Evolutionary conservation across 2,888 invertebrate genomes (phyloP).

Genomic region (Atethmia centrago): DNA sequence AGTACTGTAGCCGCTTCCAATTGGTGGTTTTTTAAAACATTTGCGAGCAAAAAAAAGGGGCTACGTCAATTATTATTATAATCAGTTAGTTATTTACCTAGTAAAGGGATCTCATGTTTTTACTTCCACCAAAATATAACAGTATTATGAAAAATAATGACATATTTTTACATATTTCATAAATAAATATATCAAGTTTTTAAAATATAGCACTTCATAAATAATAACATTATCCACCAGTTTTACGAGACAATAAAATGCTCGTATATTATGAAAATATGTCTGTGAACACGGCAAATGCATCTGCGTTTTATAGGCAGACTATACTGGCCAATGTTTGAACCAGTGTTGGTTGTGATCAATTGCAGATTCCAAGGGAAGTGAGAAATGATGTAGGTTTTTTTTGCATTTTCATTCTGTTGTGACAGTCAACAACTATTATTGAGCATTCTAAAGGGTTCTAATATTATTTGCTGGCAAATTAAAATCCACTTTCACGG

Average conservation of each 20-base stretch:
- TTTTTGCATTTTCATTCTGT: not conserved
- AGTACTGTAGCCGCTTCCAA: not conserved
- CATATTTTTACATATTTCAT: conserved; percentile 6
- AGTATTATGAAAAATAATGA: not conserved
- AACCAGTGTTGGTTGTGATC: conserved; percentile 29
- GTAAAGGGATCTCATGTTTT: not conserved
- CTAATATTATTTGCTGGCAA: not conserved
- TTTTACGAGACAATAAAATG: conserved; percentile 60
- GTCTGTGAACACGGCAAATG: conserved; percentile 53
- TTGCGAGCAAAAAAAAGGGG: not conserved
- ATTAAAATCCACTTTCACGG: not conserved
- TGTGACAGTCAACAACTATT: not conserved
- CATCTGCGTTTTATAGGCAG: conserved; percentile 53
- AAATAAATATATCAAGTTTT: conserved; percentile 15
- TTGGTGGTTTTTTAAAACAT: no score
- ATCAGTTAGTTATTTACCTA: conserved; percentile 10
- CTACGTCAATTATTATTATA: not conserved
- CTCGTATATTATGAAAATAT: conserved; percentile 51
- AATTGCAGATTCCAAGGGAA: not conserved
- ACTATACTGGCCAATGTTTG: conserved; percentile 16
- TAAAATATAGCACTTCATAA: conserved; percentile 35
- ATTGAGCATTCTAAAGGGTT: not conserved
- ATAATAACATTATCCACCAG: conserved; percentile 43
- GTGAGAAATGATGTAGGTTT: not conserved
- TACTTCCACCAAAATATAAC: not conserved